These are phyloP conservation scores for Trichonephila clavipes DNA, from an alignment of 1,140 invertebrate genomes.

Conservation along the genomic window DNA sequence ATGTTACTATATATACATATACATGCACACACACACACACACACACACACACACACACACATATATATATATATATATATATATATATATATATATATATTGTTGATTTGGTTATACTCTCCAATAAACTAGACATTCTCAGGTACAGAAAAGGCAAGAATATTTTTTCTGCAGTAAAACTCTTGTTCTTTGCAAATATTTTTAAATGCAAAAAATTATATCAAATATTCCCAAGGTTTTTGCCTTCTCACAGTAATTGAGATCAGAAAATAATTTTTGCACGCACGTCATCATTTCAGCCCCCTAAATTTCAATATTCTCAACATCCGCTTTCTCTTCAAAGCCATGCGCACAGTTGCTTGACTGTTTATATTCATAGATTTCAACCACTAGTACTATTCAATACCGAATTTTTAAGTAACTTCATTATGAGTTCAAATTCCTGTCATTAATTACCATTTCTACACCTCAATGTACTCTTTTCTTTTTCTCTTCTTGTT, in stretches of 20 bases:
- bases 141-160: too few species aligned
- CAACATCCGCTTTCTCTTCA: not conserved
- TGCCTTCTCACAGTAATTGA: not conserved
- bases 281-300: not conserved
- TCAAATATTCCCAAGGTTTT: not conserved
- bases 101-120: too few species aligned
- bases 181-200: too few species aligned
- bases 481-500: not conserved
- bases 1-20: too few species aligned
- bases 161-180: too few species aligned
- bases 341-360: not conserved
- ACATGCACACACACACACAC: too few species aligned
- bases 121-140: too few species aligned
- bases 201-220: not conserved
- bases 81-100: too few species aligned
- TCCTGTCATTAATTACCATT: not conserved
- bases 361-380: not conserved
- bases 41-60: too few species aligned
- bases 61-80: too few species aligned
- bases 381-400: not conserved
- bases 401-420: not conserved
- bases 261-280: not conserved
- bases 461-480: not conserved
- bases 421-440: not conserved
- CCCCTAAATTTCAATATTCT: not conserved